Conservation (phyloP, 2,888 invertebrate genomes). For the Eupithecia tripunctaria region DNA sequence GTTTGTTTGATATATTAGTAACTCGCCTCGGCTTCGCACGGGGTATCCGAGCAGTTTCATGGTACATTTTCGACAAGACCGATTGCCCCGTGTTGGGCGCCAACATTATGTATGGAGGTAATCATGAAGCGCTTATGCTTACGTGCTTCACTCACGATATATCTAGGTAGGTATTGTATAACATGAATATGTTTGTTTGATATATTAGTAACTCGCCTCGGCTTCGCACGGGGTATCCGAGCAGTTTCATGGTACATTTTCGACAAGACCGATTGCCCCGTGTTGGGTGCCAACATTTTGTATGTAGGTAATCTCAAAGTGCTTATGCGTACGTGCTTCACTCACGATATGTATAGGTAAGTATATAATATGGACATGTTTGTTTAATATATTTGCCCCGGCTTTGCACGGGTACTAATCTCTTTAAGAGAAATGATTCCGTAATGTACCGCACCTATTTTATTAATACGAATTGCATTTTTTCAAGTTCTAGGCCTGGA, state of each 20-base stretch:
- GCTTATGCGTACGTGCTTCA: conserved; percentile 16
- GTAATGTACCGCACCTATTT: too few species aligned
- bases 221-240: background rate
- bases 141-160: conserved; percentile 16
- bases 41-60: background rate
- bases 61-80: too few species aligned
- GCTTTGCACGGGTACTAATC: background rate
- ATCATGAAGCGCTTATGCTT: conserved; percentile 20
- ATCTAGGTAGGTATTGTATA: background rate
- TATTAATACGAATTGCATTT: too few species aligned
- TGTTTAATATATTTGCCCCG: background rate
- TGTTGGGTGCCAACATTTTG: conserved; percentile 31
- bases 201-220: background rate
- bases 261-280: conserved; percentile 27
- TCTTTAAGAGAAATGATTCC: too few species aligned
- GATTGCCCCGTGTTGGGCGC: conserved; percentile 25
- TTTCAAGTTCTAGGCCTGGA: too few species aligned
- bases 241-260: background rate
- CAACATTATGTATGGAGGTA: conserved; percentile 29
- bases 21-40: background rate
- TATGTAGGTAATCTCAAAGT: conserved; percentile 24
- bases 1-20: background rate
- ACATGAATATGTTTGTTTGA: background rate
- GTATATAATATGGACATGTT: background rate
- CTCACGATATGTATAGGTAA: conserved; percentile 9